Base-by-base conservation (phyloP, 2,113 vertebrate species). In the Ceyx cyanopectus region DNA sequence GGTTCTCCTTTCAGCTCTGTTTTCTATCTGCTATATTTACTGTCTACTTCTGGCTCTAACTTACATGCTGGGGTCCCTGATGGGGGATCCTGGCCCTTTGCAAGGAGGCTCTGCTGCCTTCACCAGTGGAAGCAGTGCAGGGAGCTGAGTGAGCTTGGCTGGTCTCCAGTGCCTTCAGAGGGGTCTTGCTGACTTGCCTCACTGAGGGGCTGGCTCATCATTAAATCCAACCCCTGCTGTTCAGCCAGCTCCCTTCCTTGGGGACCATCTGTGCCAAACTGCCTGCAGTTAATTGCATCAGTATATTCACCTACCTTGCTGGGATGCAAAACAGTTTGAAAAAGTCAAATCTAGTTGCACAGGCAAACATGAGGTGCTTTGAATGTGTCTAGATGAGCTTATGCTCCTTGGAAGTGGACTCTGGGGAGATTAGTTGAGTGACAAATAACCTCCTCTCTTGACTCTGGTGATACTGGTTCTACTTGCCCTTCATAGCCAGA, bases 211-310 rank as follows among this genome's bases (percentile, higher is more conserved):
- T 95, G 92, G 81, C 67, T 93, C 93, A 90, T 93, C 86, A 69
- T 96, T 95, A 94, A 96, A 58, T 76, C 68, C 0, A 29, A 90
- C 54, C 67, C 93, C 85, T 90, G 89, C 95, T 94, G 95, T 87
- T 87, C 67, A 46, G 79, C 43, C 63, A 56, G 1, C 30, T 91
- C 51, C 34, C 41, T 40, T 90, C 94, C 86, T 72, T 91, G 81
- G 91, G 92, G 81, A n/a, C 88, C 93, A 84, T 96, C 95, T 95
- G 92, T 95, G 94, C 93, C 86, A 80, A 88, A 18, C 74, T 92
- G 89, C 58, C 78, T 91, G 83, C 11, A 40, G 54, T 41, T 95
- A 90, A 81, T 90, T 94, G 87, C 78, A 72, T 92, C 62, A 50
- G 50, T 90, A 12, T n/a, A 16, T 69, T 92, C 66, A 81, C 83